Percentiles rank a stretch among this genome's conserved stretches.
These are phyloP conservation scores for Micronycteris hirsuta DNA, from an alignment of 2,113 vertebrate species.

Conservation along the genomic window DNA sequence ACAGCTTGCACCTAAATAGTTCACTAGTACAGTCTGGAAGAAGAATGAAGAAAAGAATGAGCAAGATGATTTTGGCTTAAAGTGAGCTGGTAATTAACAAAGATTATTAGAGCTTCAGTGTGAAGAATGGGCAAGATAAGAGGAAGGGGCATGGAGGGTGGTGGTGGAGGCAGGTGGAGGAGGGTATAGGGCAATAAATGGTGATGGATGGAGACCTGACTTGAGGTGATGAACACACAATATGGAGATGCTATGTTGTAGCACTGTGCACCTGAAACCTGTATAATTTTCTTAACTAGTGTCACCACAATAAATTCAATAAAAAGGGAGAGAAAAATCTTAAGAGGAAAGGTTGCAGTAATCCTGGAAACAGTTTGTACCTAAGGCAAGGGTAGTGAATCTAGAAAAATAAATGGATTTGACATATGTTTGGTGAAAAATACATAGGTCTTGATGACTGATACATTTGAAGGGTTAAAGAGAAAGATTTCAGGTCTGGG, in stretches of 20 bases:
- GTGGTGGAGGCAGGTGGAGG: no score
- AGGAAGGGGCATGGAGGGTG: no score
- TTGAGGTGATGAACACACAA: no score
- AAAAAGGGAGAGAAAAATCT: no score
- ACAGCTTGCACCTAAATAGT: neutral
- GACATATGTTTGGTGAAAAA: neutral
- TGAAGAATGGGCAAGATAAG: neutral
- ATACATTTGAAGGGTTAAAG: neutral
- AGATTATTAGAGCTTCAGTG: neutral
- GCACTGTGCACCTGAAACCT: no score
- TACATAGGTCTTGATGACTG: neutral
- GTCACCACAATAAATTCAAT: no score
- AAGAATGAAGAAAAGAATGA: neutral
- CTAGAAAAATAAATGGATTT: slow-evolving; percentile 1
- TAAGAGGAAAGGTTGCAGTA: neutral
- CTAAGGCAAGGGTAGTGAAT: neutral
- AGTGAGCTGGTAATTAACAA: neutral
- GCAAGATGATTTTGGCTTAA: neutral
- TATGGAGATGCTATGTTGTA: no score
- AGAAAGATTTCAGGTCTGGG: neutral
- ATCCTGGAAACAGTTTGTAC: neutral
- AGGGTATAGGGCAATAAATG: neutral
- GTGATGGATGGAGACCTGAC: no score
- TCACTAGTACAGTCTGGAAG: neutral
- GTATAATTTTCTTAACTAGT: no score